phyloP scores from a whole-genome alignment of 2,888 invertebrate genomes.

The Euplexia lucipara region DNA sequence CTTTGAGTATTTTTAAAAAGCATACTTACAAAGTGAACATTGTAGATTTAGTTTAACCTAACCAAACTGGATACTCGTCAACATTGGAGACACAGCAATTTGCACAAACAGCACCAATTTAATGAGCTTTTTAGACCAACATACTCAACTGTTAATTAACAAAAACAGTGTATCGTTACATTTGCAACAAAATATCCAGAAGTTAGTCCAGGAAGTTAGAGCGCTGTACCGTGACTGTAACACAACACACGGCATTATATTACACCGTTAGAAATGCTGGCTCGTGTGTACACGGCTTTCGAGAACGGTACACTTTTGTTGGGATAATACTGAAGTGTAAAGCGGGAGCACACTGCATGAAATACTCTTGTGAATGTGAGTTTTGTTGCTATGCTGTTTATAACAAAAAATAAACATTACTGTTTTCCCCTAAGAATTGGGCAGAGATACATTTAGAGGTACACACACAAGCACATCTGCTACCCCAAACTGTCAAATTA shows the following conservation, averaged over 20 bases:
- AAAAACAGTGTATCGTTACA: constrained; percentile 11
- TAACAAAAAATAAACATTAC: too few species aligned
- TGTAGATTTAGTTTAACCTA: too few species aligned
- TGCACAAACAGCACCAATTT: background rate
- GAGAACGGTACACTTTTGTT: constrained; percentile 57
- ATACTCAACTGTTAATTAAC: constrained; percentile 2
- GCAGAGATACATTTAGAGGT: too few species aligned
- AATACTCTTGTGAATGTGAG: constrained; percentile 7
- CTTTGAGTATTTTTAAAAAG: too few species aligned
- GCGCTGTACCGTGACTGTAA: constrained; percentile 60
- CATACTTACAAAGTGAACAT: too few species aligned
- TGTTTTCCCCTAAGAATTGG: too few species aligned
- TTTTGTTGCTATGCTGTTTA: constrained; percentile 14
- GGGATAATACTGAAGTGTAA: constrained; percentile 38
- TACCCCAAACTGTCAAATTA: too few species aligned
- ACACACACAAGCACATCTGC: too few species aligned
- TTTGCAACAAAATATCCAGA: constrained; percentile 57
- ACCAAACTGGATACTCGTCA: too few species aligned
- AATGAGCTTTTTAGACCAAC: background rate
- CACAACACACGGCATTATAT: constrained; percentile 51
- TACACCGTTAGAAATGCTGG: constrained; percentile 56
- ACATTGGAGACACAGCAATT: background rate
- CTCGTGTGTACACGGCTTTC: constrained; percentile 59
- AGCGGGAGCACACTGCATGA: constrained; percentile 31
- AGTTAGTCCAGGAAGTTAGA: constrained; percentile 55